phyloP scores from a whole-genome alignment of 1,140 invertebrate species.

The Cyclargus thomasi region DNA sequence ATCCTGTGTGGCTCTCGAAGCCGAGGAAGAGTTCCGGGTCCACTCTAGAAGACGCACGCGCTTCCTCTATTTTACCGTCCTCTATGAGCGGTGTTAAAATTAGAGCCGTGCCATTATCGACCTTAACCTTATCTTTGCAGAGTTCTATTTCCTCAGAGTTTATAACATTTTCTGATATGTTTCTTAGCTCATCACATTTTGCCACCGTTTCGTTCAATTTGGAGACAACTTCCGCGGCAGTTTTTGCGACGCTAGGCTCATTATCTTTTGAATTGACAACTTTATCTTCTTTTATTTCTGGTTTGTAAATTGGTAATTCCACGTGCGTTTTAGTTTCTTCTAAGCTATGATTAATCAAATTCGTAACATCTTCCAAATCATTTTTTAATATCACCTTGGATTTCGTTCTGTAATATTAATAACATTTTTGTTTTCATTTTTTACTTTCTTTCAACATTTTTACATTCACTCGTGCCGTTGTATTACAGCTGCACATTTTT shows the following conservation, averaged over 20 bases:
- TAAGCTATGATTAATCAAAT: conserved; percentile 15
- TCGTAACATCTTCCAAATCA: conserved; percentile 1
- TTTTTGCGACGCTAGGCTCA: background rate
- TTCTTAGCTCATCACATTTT: background rate
- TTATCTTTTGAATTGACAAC: background rate
- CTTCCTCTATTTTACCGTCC: conserved; percentile 58
- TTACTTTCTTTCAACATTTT: background rate
- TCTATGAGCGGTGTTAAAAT: conserved; percentile 80
- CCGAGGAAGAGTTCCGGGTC: conserved; percentile 46
- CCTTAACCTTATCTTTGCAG: conserved; percentile 24
- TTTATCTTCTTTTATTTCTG: conserved; percentile 11
- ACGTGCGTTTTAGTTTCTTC: conserved; percentile 8
- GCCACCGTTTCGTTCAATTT: background rate
- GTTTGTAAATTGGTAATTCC: conserved; percentile 26
- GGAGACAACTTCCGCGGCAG: background rate
- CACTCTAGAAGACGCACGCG: conserved; percentile 41
- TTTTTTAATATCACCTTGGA: conserved; percentile 17
- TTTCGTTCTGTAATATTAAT: conserved; percentile 5
- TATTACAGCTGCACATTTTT: too few relatives aligned
- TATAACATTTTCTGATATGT: conserved; percentile 13
- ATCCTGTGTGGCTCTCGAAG: conserved; percentile 76
- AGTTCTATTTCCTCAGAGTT: conserved; percentile 16
- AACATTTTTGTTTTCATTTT: background rate
- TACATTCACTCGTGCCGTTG: background rate
- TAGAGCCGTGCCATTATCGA: conserved; percentile 75